A percentile compares a stretch with the other conserved stretches of the same genome.
phyloP scores from a whole-genome alignment of 37 sponge, comb jelly and placozoan species.

The Mnemiopsis leidyi region DNA sequence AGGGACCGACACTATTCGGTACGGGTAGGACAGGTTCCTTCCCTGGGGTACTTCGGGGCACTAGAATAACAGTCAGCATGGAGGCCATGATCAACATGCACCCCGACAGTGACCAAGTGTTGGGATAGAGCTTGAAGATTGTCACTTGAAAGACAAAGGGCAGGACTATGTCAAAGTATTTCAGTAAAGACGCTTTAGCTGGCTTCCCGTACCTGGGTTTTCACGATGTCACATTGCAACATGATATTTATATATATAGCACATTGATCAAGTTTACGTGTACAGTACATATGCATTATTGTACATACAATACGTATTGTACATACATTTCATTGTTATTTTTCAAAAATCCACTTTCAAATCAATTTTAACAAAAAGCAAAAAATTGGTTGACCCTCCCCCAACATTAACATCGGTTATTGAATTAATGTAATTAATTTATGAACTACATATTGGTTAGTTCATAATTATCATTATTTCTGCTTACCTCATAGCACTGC shows the following conservation, averaged over 20 bases:
- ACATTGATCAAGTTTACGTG: too few species aligned
- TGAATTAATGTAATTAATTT: too few species aligned
- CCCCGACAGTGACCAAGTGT: background rate
- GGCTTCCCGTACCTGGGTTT: conserved; percentile 16
- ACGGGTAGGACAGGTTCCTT: background rate
- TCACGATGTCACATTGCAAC: background rate
- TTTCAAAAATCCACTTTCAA: too few species aligned
- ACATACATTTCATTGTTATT: too few species aligned
- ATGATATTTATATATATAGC: too few species aligned
- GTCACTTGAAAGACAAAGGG: conserved; percentile 30
- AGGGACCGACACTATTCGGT: background rate
- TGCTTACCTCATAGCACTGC: conserved; percentile 27
- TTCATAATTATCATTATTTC: too few species aligned
- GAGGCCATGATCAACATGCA: background rate
- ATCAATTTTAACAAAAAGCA: too few species aligned
- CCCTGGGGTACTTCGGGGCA: background rate
- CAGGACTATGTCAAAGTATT: conserved; percentile 44
- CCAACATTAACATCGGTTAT: too few species aligned
- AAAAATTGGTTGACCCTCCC: too few species aligned
- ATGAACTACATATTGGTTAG: too few species aligned
- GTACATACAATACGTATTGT: too few species aligned
- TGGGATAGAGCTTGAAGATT: background rate
- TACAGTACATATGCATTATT: too few species aligned
- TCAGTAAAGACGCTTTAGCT: conserved; percentile 44
- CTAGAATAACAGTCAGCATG: conserved; percentile 15